These are phyloP conservation scores for Ammodytes marinus DNA, from an alignment of 2,113 vertebrate genomes.

Conservation along the genomic window DNA sequence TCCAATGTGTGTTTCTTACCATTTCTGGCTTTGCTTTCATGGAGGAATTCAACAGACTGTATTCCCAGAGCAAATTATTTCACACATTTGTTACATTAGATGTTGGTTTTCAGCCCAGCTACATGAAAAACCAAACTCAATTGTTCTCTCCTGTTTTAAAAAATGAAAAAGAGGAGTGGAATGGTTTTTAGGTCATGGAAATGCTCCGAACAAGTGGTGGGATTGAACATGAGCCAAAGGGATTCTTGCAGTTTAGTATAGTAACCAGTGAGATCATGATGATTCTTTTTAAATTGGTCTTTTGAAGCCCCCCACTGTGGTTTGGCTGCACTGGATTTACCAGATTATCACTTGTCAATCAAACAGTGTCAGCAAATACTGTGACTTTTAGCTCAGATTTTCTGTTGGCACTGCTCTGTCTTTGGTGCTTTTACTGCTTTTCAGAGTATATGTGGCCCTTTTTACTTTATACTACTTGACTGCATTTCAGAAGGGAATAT, in stretches of 20 bases:
- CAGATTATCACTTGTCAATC: background rate
- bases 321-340: background rate
- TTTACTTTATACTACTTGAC: too few relatives aligned
- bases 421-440: too few relatives aligned
- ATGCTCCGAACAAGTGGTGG: conserved; percentile 26
- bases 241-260: conserved; percentile 1
- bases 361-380: background rate
- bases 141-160: conserved; percentile 15
- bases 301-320: background rate
- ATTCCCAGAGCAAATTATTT: conserved; percentile 8
- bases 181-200: conserved; percentile 35
- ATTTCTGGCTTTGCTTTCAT: background rate
- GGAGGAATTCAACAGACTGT: background rate
- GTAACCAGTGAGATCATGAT: conserved; percentile 35
- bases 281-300: conserved; percentile 24
- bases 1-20: background rate
- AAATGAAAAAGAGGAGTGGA: conserved; percentile 5
- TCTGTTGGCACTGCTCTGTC: background rate
- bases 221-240: conserved; percentile 31
- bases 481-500: too few relatives aligned
- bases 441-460: too few relatives aligned
- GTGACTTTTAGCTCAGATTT: background rate
- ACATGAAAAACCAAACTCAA: conserved; percentile 12
- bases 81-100: conserved; percentile 22
- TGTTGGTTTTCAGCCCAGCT: conserved; percentile 11